Evolutionary conservation across 2,888 invertebrate species (phyloP), one percentile per base, ranked within the genome.

Genomic region (Miltochrista miniata): DNA sequence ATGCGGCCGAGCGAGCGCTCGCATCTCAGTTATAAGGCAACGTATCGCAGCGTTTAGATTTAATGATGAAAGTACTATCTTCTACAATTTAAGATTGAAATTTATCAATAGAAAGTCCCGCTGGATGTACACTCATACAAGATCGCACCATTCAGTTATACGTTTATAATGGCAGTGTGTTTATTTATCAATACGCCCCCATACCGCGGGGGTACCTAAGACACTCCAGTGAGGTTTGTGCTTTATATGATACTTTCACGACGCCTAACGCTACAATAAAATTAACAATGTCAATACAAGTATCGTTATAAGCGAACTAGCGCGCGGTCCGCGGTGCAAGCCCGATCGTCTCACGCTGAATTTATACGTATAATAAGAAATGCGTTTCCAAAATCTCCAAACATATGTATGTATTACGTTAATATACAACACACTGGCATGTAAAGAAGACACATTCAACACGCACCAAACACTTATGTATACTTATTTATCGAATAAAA

Each of bases 241-340:
- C 90, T 79, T 83, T 74, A 68, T 77, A 64, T 74, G 70, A 73
- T 85, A 82, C 72, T 78, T 77, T 75, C 81, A 71, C 76, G 74
- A 72, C 67, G 76, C 74, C 84, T 89, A 87, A 74, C 74, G 74
- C 85, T 87, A 90, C 60, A 66, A 75, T 79, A 81, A 79, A 83
- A 82, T 79, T 75, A 80, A 50, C 24, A 53, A 55, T 58, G 46
- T 54, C 40, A 75, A 70, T 80, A 76, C 73, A 24, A 24, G 5
- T 24, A 24, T 24, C 18, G 18, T 24, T 49, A 34, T 39, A 59
- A 79, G 86, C 83, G 74, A 73, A 76, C 87, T 85, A 87, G 84
- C 87, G 79, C 87, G 79, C 82, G 85, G 81, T 74, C 89, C 89
- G 86, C 84, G 90, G 90, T 88, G 89, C 88, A 79, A 83, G 86